Percentiles rank a stretch among this genome's conserved stretches.
Evolutionary conservation across 1,140 invertebrate species (phyloP).

Genomic region (Neoseiulus cucumeris): DNA sequence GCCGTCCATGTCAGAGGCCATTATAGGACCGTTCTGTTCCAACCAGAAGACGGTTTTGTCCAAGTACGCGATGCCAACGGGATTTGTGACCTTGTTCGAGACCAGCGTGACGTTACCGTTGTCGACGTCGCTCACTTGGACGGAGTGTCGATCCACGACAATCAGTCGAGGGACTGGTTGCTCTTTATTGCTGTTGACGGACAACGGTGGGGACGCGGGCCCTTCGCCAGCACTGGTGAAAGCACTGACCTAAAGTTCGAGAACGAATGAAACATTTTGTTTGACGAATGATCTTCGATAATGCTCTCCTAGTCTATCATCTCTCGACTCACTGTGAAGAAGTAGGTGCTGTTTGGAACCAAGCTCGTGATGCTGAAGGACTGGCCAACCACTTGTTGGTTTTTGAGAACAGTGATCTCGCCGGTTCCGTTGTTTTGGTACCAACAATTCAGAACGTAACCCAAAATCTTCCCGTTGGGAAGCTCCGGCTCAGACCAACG

Average conservation of each 20-base stretch:
- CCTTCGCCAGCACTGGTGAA: constrained; percentile 52
- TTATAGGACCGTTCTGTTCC: constrained; percentile 52
- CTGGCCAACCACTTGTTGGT: constrained; percentile 23
- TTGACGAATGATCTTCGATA: neutral
- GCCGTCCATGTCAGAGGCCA: constrained; percentile 38
- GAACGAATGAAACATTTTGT: neutral
- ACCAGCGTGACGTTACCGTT: constrained; percentile 29
- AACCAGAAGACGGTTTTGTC: constrained; percentile 62
- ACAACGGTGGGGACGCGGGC: constrained; percentile 38
- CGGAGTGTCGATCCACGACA: constrained; percentile 38
- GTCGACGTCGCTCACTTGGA: constrained; percentile 51
- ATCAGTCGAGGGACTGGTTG: constrained; percentile 53
- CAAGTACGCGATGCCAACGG: constrained; percentile 25
- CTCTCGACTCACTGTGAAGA: constrained; percentile 38
- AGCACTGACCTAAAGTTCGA: constrained; percentile 39
- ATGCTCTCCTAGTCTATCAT: neutral
- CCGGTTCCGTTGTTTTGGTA: neutral
- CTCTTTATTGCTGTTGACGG: constrained; percentile 39
- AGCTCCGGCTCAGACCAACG: constrained; percentile 53
- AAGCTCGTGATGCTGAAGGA: constrained; percentile 26
- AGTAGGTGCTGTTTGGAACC: constrained; percentile 42
- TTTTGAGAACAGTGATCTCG: neutral
- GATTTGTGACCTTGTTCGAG: constrained; percentile 22
- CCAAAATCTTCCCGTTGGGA: constrained; percentile 48
- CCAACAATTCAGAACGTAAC: constrained; percentile 50